Percentiles rank a stretch among this genome's conserved stretches.
These are phyloP conservation scores for Agrochola circellaris DNA, from an alignment of 2,888 invertebrate genomes.

Conservation along the genomic window DNA sequence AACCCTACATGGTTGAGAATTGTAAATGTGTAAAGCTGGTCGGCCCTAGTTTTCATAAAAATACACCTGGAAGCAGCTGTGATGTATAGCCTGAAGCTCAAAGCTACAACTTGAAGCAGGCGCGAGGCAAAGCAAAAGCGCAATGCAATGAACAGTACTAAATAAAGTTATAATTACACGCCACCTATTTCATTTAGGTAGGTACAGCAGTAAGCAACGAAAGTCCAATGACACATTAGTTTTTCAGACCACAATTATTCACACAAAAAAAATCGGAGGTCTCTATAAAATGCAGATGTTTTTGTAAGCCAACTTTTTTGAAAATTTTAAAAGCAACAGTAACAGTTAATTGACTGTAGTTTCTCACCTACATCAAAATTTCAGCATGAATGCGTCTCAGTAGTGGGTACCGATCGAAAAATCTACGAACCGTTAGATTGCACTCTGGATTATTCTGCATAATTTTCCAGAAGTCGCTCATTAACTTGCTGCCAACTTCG, in stretches of 20 bases:
- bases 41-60: background rate
- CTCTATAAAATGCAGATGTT: background rate
- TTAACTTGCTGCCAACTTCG: conserved; percentile 77
- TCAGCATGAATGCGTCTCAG: background rate
- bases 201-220: background rate
- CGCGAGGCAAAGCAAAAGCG: background rate
- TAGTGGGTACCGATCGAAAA: background rate
- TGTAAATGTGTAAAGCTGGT: background rate
- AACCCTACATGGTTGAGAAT: background rate
- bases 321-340: background rate
- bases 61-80: background rate
- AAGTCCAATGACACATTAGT: background rate
- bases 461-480: conserved; percentile 86
- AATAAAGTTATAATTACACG: background rate
- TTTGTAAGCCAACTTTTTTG: background rate
- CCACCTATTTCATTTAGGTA: background rate
- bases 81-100: no score
- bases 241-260: background rate
- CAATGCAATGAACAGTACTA: background rate
- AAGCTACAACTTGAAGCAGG: background rate
- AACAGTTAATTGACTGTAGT: background rate
- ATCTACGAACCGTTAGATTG: conserved; percentile 74
- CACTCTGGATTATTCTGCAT: conserved; percentile 81
- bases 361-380: background rate
- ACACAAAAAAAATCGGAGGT: background rate